A percentile compares a stretch with the other conserved stretches of the same genome.
phyloP scores from a whole-genome alignment of 2,797 vertebrate species.

The Microcaecilia unicolor region DNA sequence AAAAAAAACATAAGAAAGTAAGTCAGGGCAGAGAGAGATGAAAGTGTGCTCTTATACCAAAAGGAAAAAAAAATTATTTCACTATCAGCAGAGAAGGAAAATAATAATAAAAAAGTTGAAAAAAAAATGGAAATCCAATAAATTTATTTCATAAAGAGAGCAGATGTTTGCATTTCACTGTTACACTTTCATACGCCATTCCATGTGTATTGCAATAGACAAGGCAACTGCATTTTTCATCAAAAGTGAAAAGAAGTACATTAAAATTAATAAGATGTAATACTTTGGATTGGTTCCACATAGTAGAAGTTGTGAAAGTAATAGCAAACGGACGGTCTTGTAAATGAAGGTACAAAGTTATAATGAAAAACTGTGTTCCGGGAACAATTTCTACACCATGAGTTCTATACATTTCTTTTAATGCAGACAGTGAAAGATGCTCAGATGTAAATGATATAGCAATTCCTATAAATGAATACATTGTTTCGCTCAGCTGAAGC shows the following conservation, averaged over 20 bases:
- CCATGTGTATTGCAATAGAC: slow-evolving; percentile 20
- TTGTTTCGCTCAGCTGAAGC: slow-evolving; percentile 18
- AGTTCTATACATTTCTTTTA: slow-evolving; percentile 4
- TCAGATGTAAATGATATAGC: slow-evolving; percentile 17
- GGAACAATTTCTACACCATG: slow-evolving; percentile 1
- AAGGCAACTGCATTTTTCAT: slow-evolving; percentile 28
- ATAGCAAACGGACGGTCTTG: slow-evolving; percentile 12
- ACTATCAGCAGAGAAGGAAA: neutral
- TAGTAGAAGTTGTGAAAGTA: slow-evolving; percentile 17
- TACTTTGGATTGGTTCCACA: slow-evolving; percentile 18
- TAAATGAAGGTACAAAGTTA: slow-evolving; percentile 2
- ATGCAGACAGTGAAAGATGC: neutral
- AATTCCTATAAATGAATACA: slow-evolving; percentile 8
- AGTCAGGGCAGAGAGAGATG: too few species aligned
- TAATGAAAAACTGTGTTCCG: neutral
- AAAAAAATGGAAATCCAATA: slow-evolving; percentile 5
- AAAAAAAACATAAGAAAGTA: too few species aligned
- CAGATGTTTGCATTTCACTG: slow-evolving; percentile 16
- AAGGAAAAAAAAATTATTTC: too few species aligned
- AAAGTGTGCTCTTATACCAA: too few species aligned
- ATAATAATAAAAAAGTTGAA: slow-evolving; percentile 5
- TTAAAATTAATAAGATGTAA: slow-evolving; percentile 33
- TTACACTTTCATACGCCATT: slow-evolving; percentile 26
- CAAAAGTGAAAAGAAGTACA: slow-evolving; percentile 23
- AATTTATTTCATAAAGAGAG: slow-evolving; percentile 8